Conservation (phyloP, 2,113 vertebrate genomes). For the Hylia prasina region DNA sequence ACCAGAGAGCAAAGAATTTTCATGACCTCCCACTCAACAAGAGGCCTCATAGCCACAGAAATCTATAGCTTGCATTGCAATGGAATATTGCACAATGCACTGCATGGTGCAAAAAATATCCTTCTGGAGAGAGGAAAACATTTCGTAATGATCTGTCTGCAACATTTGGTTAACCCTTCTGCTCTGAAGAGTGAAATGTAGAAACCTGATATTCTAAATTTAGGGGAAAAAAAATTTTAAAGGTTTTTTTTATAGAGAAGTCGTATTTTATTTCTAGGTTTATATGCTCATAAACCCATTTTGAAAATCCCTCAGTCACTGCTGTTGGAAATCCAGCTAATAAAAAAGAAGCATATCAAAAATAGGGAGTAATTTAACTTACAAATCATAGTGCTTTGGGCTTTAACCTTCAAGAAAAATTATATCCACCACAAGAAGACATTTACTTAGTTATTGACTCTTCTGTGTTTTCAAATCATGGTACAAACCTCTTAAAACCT, state of each 20-base stretch:
- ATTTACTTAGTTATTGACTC: conserved; percentile 35
- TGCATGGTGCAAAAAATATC: neutral
- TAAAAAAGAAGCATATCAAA: conserved; percentile 16
- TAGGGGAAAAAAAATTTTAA: neutral
- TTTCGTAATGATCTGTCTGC: neutral
- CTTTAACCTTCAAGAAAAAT: conserved; percentile 53
- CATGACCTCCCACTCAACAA: neutral
- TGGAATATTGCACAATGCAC: neutral
- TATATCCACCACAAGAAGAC: neutral
- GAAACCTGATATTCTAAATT: neutral
- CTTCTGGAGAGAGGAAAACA: neutral
- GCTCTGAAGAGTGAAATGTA: neutral
- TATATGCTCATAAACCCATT: neutral
- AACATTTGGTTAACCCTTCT: neutral
- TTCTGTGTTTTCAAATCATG: conserved; percentile 11
- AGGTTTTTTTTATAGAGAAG: neutral
- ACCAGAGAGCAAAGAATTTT: neutral
- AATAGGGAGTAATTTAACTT: conserved; percentile 37
- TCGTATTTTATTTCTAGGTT: conserved; percentile 4
- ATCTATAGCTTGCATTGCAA: neutral
- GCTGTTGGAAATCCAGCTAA: conserved; percentile 26
- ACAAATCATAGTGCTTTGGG: conserved; percentile 1
- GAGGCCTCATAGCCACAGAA: neutral
- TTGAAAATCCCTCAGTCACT: conserved; percentile 8
- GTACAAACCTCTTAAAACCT: conserved; percentile 3